These are phyloP conservation scores for Hozukius guyotensis DNA, from an alignment of 2,797 vertebrate species.

Conservation along the genomic window DNA sequence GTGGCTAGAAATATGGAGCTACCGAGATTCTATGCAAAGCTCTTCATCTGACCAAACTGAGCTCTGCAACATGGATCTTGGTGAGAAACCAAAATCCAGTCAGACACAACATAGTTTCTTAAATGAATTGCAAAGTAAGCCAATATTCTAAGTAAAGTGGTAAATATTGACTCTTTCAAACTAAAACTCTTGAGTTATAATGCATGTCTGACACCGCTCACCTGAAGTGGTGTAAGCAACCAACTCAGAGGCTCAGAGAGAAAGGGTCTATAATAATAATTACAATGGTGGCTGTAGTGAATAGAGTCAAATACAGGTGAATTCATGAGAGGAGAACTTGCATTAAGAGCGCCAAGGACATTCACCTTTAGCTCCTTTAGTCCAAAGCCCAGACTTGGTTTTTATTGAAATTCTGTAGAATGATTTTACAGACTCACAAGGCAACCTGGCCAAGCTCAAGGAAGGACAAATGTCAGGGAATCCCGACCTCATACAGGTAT, in stretches of 20 bases:
- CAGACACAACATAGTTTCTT: neutral
- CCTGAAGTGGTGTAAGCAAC: neutral
- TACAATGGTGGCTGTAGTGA: neutral
- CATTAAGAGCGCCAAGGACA: neutral
- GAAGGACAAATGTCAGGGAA: neutral
- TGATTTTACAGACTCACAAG: neutral
- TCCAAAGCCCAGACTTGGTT: neutral
- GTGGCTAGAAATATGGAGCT: neutral
- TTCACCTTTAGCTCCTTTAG: neutral
- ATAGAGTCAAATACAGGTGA: neutral
- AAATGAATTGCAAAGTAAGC: neutral
- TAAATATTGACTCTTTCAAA: neutral
- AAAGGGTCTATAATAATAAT: neutral
- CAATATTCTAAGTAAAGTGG: neutral
- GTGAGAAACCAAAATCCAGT: neutral
- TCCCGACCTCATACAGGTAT: neutral
- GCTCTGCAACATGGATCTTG: neutral
- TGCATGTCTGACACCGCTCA: neutral
- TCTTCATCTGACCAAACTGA: conserved; percentile 10
- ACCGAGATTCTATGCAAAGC: neutral
- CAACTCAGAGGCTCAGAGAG: neutral
- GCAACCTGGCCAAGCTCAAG: neutral
- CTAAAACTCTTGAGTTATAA: neutral
- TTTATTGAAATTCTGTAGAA: neutral
- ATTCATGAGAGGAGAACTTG: neutral